Evolutionary conservation across 2,113 vertebrate species (phyloP).

Genomic region (Rhabdornis inornatus): DNA sequence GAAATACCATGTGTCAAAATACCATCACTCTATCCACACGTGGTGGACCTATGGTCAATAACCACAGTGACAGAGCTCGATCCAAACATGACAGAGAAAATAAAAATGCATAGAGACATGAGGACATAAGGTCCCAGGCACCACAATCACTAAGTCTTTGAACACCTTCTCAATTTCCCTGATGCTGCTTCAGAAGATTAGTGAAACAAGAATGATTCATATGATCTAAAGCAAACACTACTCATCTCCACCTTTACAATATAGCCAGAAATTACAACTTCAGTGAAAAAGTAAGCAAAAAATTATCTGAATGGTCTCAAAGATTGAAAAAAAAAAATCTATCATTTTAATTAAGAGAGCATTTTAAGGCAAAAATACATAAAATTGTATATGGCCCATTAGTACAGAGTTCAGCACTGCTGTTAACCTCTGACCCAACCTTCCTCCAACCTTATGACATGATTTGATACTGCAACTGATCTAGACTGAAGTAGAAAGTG

Average conservation of each 20-base stretch:
- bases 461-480: not conserved
- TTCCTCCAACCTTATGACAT: not conserved
- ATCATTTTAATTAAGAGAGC: not conserved
- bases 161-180: not conserved
- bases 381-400: not conserved
- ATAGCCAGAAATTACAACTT: not conserved
- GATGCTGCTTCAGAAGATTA: not conserved
- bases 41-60: not conserved
- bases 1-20: not conserved
- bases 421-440: not conserved
- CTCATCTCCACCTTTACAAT: not conserved
- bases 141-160: not conserved
- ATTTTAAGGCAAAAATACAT: not conserved
- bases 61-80: not conserved
- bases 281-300: not conserved
- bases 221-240: not conserved
- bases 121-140: not conserved
- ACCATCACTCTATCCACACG: not conserved
- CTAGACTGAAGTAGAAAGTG: not conserved
- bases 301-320: not conserved
- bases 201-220: not conserved
- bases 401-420: not conserved
- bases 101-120: fast-evolving
- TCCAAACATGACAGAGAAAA: not conserved
- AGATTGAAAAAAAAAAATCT: not conserved